These are phyloP conservation scores for Caenorhabditis wallacei DNA, from an alignment of 2,888 invertebrate genomes.

Conservation along the genomic window DNA sequence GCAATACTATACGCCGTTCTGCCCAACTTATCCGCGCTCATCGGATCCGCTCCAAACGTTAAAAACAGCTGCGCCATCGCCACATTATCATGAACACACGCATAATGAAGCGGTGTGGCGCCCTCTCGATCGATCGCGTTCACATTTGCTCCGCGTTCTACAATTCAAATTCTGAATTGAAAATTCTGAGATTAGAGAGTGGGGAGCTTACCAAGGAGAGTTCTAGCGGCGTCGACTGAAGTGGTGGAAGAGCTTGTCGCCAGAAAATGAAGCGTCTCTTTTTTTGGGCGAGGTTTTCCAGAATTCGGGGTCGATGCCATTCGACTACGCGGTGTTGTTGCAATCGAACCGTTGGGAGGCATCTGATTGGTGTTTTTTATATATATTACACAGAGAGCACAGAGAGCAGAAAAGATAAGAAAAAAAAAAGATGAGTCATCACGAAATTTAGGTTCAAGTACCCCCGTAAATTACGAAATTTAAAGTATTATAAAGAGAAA, in stretches of 20 bases:
- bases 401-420: background rate
- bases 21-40: conserved; percentile 67
- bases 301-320: conserved; percentile 31
- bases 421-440: conserved; percentile 17
- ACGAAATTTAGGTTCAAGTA: conserved; percentile 24
- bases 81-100: conserved; percentile 78
- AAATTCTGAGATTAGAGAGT: background rate
- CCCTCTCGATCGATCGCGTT: conserved; percentile 85
- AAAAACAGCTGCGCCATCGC: conserved; percentile 78
- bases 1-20: conserved; percentile 70
- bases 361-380: too few relatives aligned
- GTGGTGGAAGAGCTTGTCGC: conserved; percentile 60
- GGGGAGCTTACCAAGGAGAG: conserved; percentile 42
- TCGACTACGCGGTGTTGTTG: conserved; percentile 44
- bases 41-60: conserved; percentile 76
- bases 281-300: conserved; percentile 40
- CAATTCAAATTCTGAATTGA: conserved; percentile 7
- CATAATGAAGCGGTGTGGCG: conserved; percentile 78
- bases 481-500: too few relatives aligned
- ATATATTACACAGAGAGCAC: too few relatives aligned
- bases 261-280: conserved; percentile 59
- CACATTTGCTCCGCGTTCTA: conserved; percentile 68
- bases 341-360: conserved; percentile 47
- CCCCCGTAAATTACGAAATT: too few relatives aligned
- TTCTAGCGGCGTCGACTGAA: conserved; percentile 60